Evolutionary conservation across 2,113 vertebrate genomes (phyloP).

Genomic region (Indicator maculatus): DNA sequence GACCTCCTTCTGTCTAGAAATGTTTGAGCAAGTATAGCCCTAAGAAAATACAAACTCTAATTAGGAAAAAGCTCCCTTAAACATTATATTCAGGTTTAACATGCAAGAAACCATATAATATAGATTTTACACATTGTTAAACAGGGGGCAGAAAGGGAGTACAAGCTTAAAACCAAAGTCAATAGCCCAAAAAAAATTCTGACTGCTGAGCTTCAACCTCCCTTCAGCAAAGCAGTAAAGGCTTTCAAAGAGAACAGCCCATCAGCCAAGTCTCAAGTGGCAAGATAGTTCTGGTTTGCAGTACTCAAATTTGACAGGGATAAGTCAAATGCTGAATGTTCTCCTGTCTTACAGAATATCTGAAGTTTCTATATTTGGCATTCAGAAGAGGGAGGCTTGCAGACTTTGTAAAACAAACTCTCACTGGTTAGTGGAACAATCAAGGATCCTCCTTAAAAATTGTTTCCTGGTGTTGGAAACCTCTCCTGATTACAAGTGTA

Average conservation of each 20-base stretch:
- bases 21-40: not conserved
- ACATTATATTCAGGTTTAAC: not conserved
- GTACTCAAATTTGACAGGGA: not conserved
- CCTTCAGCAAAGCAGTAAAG: not conserved
- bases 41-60: not conserved
- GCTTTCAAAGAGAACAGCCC: not conserved
- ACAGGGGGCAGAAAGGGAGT: not conserved
- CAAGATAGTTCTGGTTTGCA: not conserved
- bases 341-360: not conserved
- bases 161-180: not conserved
- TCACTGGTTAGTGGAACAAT: not conserved
- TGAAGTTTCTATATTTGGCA: not conserved
- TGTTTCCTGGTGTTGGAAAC: not conserved
- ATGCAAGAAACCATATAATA: not conserved
- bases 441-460: slow-evolving; percentile 4
- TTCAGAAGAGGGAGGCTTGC: not conserved
- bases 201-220: not conserved
- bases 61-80: not conserved
- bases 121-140: not conserved
- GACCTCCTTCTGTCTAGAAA: not conserved
- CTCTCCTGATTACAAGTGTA: not conserved
- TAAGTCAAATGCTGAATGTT: not conserved
- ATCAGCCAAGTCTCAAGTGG: not conserved
- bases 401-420: not conserved
- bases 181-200: not conserved